Conservation (phyloP, 2,113 vertebrate genomes). For the Bubo blakistoni region DNA sequence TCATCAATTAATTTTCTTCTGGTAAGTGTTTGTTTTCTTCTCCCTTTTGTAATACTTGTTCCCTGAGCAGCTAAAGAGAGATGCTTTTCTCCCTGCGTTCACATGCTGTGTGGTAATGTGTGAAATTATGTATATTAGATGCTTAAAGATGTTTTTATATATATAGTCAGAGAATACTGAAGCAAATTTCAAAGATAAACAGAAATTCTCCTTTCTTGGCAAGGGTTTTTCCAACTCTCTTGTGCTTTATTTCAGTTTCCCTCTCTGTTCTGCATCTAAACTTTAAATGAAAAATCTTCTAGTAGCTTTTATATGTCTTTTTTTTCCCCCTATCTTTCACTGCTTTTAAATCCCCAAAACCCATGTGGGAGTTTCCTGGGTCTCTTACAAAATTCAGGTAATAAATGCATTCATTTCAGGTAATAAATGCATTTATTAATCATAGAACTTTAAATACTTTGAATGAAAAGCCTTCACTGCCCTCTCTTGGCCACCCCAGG, state of each 20-base stretch:
- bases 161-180: not conserved
- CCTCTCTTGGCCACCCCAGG: slow-evolving; percentile 39
- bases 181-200: not conserved
- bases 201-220: not conserved
- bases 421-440: not conserved
- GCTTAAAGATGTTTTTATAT: not conserved
- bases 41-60: not conserved
- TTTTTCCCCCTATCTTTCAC: not conserved
- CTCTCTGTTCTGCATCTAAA: not conserved
- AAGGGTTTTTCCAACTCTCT: not conserved
- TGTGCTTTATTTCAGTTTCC: not conserved
- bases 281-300: not conserved
- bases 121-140: not conserved
- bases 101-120: not conserved
- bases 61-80: not conserved
- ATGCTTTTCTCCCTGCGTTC: not conserved
- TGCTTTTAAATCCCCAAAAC: not conserved
- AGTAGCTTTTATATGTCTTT: not conserved
- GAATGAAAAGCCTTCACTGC: slow-evolving; percentile 31
- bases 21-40: slow-evolving; percentile 72
- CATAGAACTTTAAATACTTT: not conserved
- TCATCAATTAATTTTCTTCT: slow-evolving; percentile 77
- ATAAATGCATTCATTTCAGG: not conserved
- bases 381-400: not conserved
- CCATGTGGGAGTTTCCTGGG: not conserved